phyloP scores from a whole-genome alignment of 2,113 vertebrate species.

The Hemichromis elongatus region DNA sequence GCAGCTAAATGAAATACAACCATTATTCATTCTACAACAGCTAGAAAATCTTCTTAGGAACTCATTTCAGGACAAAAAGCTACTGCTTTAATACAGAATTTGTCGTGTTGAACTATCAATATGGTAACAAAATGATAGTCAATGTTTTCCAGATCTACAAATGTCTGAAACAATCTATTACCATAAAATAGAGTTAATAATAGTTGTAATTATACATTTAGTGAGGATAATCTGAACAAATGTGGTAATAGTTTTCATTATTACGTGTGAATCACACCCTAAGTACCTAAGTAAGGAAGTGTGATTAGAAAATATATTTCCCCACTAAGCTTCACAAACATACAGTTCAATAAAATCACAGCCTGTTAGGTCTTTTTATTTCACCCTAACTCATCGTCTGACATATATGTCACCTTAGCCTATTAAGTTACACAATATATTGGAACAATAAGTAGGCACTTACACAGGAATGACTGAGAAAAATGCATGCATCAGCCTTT shows the following conservation, averaged over 20 bases:
- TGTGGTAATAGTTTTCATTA: background rate
- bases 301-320: background rate
- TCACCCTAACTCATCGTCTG: background rate
- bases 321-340: background rate
- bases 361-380: background rate
- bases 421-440: background rate
- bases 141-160: background rate
- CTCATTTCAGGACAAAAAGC: background rate
- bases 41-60: background rate
- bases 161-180: background rate
- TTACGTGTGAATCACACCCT: background rate
- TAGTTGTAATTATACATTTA: background rate
- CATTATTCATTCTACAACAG: background rate
- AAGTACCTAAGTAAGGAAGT: background rate
- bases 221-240: background rate
- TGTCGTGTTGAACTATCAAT: too few relatives aligned
- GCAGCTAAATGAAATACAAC: background rate
- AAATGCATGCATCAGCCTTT: slow-evolving; percentile 33
- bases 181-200: background rate
- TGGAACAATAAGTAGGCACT: background rate
- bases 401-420: background rate
- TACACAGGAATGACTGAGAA: background rate
- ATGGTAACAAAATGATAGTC: background rate
- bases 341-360: background rate
- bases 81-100: background rate